A percentile compares a stretch with the other conserved stretches of the same genome.
phyloP scores from a whole-genome alignment of 2,113 vertebrate species.

The Dasyurus viverrinus region DNA sequence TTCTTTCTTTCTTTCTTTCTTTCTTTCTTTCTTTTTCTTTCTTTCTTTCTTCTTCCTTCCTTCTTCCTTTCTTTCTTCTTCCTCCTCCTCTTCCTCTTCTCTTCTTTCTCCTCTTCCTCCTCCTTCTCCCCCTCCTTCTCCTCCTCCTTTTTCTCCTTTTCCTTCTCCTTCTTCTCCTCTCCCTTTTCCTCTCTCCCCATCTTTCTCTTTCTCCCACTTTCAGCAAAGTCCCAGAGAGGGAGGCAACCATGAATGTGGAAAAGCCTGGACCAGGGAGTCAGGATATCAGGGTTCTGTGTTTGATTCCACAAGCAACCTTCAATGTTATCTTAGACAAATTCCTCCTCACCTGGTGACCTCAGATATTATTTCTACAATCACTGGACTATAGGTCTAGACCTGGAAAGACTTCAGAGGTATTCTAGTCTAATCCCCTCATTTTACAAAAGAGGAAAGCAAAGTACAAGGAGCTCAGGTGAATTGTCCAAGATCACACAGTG shows the following conservation, averaged over 20 bases:
- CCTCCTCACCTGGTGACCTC: not conserved
- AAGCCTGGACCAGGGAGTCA: not conserved
- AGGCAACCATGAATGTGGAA: not conserved
- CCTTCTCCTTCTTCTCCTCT: no score
- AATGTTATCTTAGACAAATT: not conserved
- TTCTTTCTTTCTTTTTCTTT: no score
- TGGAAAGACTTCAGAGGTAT: not conserved
- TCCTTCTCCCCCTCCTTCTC: no score
- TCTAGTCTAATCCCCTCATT: not conserved
- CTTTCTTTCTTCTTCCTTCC: no score
- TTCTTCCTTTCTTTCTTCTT: no score
- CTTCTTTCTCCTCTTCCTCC: no score
- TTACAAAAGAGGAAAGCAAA: slow-evolving; percentile 44
- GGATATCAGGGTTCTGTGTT: not conserved
- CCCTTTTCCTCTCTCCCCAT: no score
- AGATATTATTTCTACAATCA: not conserved
- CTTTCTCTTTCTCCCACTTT: no score
- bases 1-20: no score
- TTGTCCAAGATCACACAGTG: not conserved
- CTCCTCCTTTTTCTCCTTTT: no score
- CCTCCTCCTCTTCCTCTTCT: no score
- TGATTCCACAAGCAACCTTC: not conserved
- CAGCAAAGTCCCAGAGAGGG: not conserved
- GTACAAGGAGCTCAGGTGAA: slow-evolving; percentile 29
- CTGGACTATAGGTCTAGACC: not conserved